A percentile compares a stretch with the other conserved stretches of the same genome.
Conservation (phyloP, 1,140 invertebrate genomes). For the Cardiocondyla obscurior region DNA sequence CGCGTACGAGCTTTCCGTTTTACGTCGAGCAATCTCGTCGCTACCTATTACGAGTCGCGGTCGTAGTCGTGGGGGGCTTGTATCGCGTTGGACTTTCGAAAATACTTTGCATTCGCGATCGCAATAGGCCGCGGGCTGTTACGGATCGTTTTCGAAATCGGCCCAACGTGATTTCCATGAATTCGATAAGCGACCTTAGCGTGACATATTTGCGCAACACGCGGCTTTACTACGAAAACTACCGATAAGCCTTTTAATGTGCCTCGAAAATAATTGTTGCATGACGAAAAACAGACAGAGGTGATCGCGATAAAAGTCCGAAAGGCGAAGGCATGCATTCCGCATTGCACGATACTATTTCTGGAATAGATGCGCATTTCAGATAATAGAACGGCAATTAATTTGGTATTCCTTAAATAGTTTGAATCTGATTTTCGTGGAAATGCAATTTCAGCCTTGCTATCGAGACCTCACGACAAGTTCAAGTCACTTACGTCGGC, state of each 20-base stretch:
- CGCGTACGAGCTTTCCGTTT: not conserved
- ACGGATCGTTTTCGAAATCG: constrained; percentile 3
- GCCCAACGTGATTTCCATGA: constrained; percentile 1
- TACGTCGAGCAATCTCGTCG: not conserved
- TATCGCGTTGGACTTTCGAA: not conserved
- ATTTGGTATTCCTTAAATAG: not conserved
- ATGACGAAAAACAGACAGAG: constrained; percentile 16
- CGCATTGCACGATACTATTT: not conserved
- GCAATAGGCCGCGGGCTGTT: not conserved
- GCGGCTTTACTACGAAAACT: constrained; percentile 4
- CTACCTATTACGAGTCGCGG: not conserved
- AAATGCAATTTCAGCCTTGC: not conserved
- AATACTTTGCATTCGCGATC: constrained; percentile 14
- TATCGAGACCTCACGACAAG: constrained; percentile 16
- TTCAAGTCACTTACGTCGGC: not conserved
- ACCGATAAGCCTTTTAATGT: constrained; percentile 13
- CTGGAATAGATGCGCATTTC: constrained; percentile 15
- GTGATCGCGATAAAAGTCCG: constrained; percentile 12
- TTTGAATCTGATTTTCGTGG: not conserved
- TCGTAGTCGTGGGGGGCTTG: not conserved
- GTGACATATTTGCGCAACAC: constrained; percentile 11
- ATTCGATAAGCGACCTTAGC: constrained; percentile 24
- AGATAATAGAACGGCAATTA: constrained; percentile 15
- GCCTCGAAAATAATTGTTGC: constrained; percentile 1
- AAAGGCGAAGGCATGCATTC: not conserved